These are phyloP conservation scores for Tapera naevia DNA, from an alignment of 2,797 vertebrate genomes.

Conservation along the genomic window DNA sequence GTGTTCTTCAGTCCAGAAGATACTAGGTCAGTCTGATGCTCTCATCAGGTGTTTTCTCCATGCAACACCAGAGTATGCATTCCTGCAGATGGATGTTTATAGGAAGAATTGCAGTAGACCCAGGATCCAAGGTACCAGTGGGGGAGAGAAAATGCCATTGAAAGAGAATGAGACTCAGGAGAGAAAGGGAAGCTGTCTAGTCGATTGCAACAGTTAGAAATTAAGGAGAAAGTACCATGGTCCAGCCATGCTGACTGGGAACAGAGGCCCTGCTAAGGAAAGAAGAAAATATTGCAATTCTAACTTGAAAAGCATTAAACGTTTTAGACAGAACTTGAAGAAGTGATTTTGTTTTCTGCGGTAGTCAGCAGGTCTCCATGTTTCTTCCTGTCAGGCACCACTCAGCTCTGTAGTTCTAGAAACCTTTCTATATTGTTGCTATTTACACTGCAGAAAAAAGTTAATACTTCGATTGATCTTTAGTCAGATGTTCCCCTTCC, in stretches of 20 bases:
- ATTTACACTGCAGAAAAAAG: not conserved
- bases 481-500: not conserved
- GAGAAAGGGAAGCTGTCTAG: not conserved
- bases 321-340: not conserved
- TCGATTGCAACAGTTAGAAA: not conserved
- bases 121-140: not conserved
- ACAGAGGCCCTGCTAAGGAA: not conserved
- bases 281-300: not conserved
- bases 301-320: not conserved
- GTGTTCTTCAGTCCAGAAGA: not conserved
- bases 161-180: not conserved
- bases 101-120: not conserved
- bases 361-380: not conserved
- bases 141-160: not conserved
- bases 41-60: not conserved
- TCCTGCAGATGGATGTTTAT: not conserved
- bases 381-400: not conserved
- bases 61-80: accelerated
- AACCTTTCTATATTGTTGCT: not conserved
- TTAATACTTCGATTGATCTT: not conserved
- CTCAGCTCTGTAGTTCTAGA: not conserved
- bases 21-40: not conserved
- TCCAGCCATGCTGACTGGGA: not conserved
- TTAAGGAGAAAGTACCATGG: not conserved
- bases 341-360: not conserved